Evolutionary conservation across 2,113 vertebrate genomes (phyloP).

Genomic region (Promerops cafer): DNA sequence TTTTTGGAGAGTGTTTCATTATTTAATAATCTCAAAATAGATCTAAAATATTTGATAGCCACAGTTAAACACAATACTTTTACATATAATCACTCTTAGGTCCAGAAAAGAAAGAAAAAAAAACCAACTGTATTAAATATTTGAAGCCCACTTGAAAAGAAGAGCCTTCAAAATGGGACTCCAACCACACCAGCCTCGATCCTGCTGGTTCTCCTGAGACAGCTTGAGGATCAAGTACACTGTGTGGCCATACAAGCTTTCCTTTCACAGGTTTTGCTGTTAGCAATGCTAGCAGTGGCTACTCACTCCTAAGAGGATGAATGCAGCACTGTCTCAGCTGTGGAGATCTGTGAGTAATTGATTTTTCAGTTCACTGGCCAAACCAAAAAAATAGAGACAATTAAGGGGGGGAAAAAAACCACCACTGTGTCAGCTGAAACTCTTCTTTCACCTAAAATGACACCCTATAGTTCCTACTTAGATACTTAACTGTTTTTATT

Average conservation of each 20-base stretch:
- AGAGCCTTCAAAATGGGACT: neutral
- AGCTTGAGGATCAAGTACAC: neutral
- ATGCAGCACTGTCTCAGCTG: neutral
- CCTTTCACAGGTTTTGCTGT: neutral
- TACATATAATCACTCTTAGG: neutral
- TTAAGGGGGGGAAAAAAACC: fast-evolving
- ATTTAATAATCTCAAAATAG: neutral
- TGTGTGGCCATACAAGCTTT: neutral
- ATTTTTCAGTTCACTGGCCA: conserved; percentile 15
- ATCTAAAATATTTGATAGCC: fast-evolving
- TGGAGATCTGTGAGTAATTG: neutral
- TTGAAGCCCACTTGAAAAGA: neutral
- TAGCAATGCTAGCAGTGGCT: neutral
- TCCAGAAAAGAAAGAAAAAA: neutral
- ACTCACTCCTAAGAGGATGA: neutral
- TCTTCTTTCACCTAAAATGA: neutral
- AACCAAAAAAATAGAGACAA: neutral
- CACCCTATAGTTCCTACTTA: neutral
- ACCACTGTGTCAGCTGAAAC: neutral
- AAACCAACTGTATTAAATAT: neutral
- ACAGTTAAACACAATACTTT: neutral
- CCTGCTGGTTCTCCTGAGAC: neutral
- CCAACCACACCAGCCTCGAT: neutral
- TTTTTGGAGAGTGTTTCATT: neutral
- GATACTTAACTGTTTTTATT: neutral